Evolutionary conservation across 2,797 vertebrate species (phyloP).

Genomic region (Diglossa cyanea): DNA sequence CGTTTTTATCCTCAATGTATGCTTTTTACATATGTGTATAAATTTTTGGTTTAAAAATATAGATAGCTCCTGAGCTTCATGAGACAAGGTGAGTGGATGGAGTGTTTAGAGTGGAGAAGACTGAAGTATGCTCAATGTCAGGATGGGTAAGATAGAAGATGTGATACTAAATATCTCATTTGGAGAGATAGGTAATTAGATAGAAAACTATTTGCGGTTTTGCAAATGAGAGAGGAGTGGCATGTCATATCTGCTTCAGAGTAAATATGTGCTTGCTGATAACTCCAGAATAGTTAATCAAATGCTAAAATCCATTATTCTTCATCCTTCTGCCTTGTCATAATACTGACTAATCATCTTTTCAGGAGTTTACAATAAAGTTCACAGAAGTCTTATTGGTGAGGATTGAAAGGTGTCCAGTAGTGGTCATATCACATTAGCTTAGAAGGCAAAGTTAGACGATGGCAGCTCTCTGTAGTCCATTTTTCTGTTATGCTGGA

Average conservation of each 20-base stretch:
- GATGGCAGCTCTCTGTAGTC: neutral
- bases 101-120: neutral
- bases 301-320: neutral
- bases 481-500: neutral
- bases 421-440: neutral
- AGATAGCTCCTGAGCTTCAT: neutral
- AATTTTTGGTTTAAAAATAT: neutral
- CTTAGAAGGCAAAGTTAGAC: neutral
- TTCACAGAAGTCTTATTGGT: neutral
- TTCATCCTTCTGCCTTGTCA: neutral
- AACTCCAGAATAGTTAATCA: neutral
- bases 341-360: neutral
- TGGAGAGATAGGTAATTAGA: neutral
- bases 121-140: neutral
- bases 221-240: neutral
- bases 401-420: neutral
- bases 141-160: neutral
- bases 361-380: neutral
- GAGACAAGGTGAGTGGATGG: neutral
- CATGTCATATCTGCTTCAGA: neutral
- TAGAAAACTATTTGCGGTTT: neutral
- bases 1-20: neutral
- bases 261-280: neutral
- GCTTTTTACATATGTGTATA: neutral
- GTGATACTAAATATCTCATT: neutral